These are phyloP conservation scores for Murina feae DNA, from an alignment of 2,113 vertebrate genomes.

Conservation along the genomic window DNA sequence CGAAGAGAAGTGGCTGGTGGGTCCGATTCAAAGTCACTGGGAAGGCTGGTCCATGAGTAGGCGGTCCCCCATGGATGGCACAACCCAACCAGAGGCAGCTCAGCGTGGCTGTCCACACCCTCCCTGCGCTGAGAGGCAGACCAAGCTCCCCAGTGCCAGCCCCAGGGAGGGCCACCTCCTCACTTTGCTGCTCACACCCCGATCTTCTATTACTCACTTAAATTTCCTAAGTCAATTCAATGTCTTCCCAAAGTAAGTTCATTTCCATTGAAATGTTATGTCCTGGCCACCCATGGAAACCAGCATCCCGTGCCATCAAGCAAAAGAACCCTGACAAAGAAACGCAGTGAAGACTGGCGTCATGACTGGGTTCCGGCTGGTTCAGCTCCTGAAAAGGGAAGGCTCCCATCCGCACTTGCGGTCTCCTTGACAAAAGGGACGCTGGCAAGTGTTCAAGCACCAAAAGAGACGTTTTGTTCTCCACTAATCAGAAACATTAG, in stretches of 20 bases:
- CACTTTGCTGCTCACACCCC: too few species aligned
- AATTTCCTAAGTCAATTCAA: not conserved
- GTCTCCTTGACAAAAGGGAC: not conserved
- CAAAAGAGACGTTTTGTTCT: not conserved
- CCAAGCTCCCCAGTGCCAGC: rapidly evolving
- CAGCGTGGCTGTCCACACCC: rapidly evolving
- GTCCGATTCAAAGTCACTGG: not conserved
- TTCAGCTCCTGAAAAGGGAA: rapidly evolving
- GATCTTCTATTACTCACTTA: not conserved
- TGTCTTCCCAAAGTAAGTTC: not conserved
- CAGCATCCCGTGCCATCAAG: not conserved
- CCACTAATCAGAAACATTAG: constrained; percentile 22
- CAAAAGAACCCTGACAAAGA: not conserved
- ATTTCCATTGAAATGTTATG: not conserved
- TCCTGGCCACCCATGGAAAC: not conserved
- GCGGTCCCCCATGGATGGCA: too few species aligned
- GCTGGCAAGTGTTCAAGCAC: not conserved
- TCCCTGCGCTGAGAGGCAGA: rapidly evolving
- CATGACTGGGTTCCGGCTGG: rapidly evolving
- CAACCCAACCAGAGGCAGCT: rapidly evolving
- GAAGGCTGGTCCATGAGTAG: not conserved
- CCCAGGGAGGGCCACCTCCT: rapidly evolving
- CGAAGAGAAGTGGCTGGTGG: not conserved
- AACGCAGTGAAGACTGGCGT: not conserved
- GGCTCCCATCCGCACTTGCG: not conserved